Base-by-base conservation (phyloP, 2,888 invertebrate genomes). In the Ecdyonurus torrentis region DNA sequence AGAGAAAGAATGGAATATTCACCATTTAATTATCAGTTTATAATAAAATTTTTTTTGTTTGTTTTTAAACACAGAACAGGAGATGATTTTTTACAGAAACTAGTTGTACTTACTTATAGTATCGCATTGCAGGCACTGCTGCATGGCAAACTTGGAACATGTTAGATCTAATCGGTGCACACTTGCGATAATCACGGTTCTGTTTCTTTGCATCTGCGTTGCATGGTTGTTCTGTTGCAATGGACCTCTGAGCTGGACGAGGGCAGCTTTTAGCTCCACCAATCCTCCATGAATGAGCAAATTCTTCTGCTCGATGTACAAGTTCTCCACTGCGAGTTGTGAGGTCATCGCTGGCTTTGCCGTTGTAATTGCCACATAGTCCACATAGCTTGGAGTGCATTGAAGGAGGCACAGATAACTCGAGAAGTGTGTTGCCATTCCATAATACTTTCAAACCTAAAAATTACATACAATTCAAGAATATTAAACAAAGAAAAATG, bases 341-440 rank as follows among this genome's bases (percentile, higher is more conserved):
- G 71, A 92, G 83, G 76, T 95, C 96, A 74, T 95, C 96, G 67
- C 88, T 82, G 2, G 86, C 84, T 66, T 88, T 79, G 59, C 87
- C 86, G 75, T 96, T 97, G 76, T 89, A 97, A 73, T 96, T 96
- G 1, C 97, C 97, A 72, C 97, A 97, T 20, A 97, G 77, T 18
- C 97, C 97, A 72, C 95, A 95, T 64, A 94, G 74, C 69, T 83
- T 83, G 64, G 81, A 83, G 73, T 85, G 89, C 76, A 84, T 91
- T 62, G 76, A 78, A 65, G 81, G 84, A 70, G 91, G 88, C 18
- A 92, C 89, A 0, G 82, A 80, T 0, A 87, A 81, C 77, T 97
- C 95, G 65, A 95, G 78, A 72, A 93, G 94, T 69, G 93, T 92
- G 69, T 88, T 88, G 1, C 95, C 94, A 71, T 94, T 93, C 96